phyloP scores from a whole-genome alignment of 2,797 vertebrate species.

The Tadarida brasiliensis region DNA sequence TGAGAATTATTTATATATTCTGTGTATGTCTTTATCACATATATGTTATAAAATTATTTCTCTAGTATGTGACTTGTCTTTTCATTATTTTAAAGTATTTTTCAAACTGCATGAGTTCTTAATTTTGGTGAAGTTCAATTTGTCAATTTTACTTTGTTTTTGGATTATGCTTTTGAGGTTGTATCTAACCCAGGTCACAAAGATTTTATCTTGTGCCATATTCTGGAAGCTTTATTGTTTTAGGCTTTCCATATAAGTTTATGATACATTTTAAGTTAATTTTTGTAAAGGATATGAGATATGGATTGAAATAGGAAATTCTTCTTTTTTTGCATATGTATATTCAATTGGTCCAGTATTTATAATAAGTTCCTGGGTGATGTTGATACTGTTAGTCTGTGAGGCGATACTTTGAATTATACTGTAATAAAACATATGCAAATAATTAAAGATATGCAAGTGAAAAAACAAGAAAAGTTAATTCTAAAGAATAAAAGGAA shows the following conservation, averaged over 20 bases:
- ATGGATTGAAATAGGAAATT: background rate
- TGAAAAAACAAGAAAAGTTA: constrained; percentile 43
- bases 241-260: background rate
- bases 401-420: background rate
- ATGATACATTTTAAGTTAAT: background rate
- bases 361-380: background rate
- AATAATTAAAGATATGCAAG: constrained; percentile 28
- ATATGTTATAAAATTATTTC: background rate
- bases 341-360: background rate
- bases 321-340: too few relatives aligned
- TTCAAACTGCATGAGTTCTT: background rate
- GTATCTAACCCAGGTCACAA: background rate
- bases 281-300: background rate
- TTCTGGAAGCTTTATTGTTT: background rate
- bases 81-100: constrained; percentile 30
- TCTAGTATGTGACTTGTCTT: background rate
- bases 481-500: constrained; percentile 2
- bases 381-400: background rate
- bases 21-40: background rate
- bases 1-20: background rate
- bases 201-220: background rate
- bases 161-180: background rate
- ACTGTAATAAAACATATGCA: background rate
- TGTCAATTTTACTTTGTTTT: background rate
- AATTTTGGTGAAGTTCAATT: background rate